phyloP scores from a whole-genome alignment of 2,888 invertebrate species.

The Lasioglossum lativentre region DNA sequence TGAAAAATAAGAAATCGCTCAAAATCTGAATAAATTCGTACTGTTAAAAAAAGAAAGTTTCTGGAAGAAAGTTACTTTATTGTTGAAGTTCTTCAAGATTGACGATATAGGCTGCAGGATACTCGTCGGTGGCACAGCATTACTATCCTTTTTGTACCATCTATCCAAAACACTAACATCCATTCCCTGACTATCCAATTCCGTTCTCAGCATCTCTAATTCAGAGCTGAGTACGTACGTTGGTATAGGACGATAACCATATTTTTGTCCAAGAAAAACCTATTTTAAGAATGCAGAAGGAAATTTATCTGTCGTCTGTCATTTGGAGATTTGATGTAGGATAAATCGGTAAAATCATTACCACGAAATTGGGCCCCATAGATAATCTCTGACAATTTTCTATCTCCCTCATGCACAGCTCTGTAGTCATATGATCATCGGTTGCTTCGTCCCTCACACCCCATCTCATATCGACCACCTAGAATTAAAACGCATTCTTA shows the following conservation, averaged over 20 bases:
- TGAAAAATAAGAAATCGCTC: no score
- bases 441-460: constrained; percentile 99
- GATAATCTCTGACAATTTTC: constrained; percentile 98
- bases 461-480: constrained; percentile 99
- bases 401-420: constrained; percentile 98
- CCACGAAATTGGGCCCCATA: constrained; percentile 99
- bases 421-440: constrained; percentile 99
- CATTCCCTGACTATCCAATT: constrained; percentile 92
- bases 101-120: constrained; percentile 98
- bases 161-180: constrained; percentile 94
- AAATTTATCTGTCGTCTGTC: background rate
- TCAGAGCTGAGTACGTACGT: constrained; percentile 97
- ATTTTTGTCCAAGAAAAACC: constrained; percentile 98
- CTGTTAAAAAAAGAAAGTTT: background rate
- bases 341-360: constrained; percentile 79
- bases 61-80: constrained; percentile 94
- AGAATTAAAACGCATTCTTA: constrained; percentile 20
- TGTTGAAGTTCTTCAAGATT: constrained; percentile 98
- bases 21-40: background rate
- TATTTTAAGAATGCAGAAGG: constrained; percentile 73
- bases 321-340: background rate
- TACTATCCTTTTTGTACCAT: constrained; percentile 98
- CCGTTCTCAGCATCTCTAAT: constrained; percentile 93
- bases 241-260: constrained; percentile 98
- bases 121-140: constrained; percentile 97